Evolutionary conservation across 2,888 invertebrate species (phyloP), one percentile per base, ranked within the genome.

Genomic region (Cerastis rubricosa): DNA sequence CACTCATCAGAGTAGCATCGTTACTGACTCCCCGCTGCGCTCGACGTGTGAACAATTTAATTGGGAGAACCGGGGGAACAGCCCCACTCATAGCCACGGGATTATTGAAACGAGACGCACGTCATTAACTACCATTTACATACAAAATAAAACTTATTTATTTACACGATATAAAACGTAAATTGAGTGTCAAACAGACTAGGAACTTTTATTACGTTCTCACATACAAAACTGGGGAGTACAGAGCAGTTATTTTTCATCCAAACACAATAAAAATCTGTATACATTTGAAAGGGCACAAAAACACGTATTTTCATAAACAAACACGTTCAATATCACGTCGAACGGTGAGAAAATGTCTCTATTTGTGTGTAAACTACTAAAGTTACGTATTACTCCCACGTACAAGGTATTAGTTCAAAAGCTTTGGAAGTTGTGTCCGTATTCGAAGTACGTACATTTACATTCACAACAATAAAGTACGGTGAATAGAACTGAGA

Each of bases 41-140:
- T 77, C 88, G 92, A 96, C 93, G 96, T 96, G 96, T 96, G 96
- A 96, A 96, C 94, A 94, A 92, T 95, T 95, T 96, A 96, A 96
- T 96, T 96, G 95, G 93, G 87, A 85, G 87, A 71, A 82, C 81
- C 57, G 76, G 87, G 92, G 94, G 94, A 91, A 93, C 93, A 90
- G 91, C 91, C 94, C 94, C 89, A 90, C 86, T 88, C 89, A 84
- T 85, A 89, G 80, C 90, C 92, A 91, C 91, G 91, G 88, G 89
- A 91, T 90, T 91, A 90, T 91, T 90, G 89, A 89, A 90, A 89
- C 79, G 81, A 87, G 79, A 87, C 80, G 75, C 78, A 87, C 84
- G 77, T 69, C 83, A 80, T 86, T 86, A 78, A 79, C 81, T 64
- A 82, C 78, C 78, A 85, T 85, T 85, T 87, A 89, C 87, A 87